These are phyloP conservation scores for Cephus runcator DNA, from an alignment of 2,888 invertebrate genomes.

Conservation along the genomic window DNA sequence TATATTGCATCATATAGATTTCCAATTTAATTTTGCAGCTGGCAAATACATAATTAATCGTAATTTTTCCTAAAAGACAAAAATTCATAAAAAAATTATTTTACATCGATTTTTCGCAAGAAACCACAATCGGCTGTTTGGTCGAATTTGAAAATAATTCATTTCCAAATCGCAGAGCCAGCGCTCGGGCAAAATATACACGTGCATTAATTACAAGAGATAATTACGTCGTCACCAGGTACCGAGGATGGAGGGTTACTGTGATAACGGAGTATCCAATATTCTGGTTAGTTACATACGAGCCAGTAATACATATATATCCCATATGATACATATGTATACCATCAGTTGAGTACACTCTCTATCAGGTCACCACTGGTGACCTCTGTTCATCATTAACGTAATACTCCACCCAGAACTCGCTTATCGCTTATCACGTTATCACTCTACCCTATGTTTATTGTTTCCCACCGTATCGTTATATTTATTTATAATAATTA, in stretches of 20 bases:
- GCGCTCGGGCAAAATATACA: slow-evolving; percentile 33
- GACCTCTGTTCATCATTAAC: slow-evolving; percentile 36
- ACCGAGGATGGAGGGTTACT: slow-evolving; percentile 41
- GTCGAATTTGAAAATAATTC: background rate
- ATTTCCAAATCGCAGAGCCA: background rate
- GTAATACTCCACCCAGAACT: slow-evolving; percentile 25
- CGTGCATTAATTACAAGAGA: slow-evolving; percentile 47
- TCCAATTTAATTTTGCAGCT: no score
- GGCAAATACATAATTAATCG: no score
- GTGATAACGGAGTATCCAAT: slow-evolving; percentile 45
- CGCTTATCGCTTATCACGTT: background rate
- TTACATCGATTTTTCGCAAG: background rate
- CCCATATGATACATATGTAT: background rate
- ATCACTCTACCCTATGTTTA: no score
- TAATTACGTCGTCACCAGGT: slow-evolving; percentile 44
- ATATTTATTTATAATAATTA: background rate
- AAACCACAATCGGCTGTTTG: background rate
- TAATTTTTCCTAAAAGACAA: background rate
- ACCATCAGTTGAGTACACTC: background rate
- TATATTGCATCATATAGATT: no score
- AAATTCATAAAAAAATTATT: background rate
- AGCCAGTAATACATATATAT: background rate
- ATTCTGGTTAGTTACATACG: slow-evolving; percentile 42
- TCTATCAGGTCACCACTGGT: slow-evolving; percentile 17
- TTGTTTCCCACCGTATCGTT: no score